These are phyloP conservation scores for Exephanes ischioxanthus DNA, from an alignment of 2,888 invertebrate species.

Conservation along the genomic window DNA sequence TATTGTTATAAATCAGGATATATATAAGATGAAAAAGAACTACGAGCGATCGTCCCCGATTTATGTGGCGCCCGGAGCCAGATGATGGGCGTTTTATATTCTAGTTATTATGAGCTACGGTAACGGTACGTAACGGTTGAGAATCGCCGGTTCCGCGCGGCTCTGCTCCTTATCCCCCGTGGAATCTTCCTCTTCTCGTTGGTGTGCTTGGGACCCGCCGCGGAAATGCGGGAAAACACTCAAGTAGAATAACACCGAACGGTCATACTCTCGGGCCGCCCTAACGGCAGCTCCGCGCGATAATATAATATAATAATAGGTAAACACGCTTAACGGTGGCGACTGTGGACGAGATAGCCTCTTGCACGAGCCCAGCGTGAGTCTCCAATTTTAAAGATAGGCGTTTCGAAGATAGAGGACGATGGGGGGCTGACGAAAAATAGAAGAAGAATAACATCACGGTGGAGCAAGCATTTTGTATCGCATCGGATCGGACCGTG, in stretches of 20 bases:
- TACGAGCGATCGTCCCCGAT: background rate
- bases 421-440: background rate
- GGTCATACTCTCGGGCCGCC: background rate
- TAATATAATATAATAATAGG: conserved; percentile 11
- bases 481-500: background rate
- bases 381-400: background rate
- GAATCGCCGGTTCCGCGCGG: conserved; percentile 71
- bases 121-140: conserved; percentile 79
- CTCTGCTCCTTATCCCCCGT: background rate
- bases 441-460: background rate
- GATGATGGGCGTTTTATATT: conserved; percentile 44
- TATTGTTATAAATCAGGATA: too few relatives aligned
- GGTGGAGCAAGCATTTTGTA: background rate
- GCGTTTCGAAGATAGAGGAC: background rate
- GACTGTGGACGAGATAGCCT: background rate
- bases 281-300: background rate
- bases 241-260: conserved; percentile 3
- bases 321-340: background rate
- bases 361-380: background rate
- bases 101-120: conserved; percentile 59
- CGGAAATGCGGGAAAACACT: conserved; percentile 7
- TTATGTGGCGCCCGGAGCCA: conserved; percentile 13
- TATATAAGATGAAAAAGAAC: background rate
- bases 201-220: background rate
- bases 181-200: conserved; percentile 11